phyloP scores from a whole-genome alignment of 1,140 invertebrate genomes.

The Cheumatopsyche charites region DNA sequence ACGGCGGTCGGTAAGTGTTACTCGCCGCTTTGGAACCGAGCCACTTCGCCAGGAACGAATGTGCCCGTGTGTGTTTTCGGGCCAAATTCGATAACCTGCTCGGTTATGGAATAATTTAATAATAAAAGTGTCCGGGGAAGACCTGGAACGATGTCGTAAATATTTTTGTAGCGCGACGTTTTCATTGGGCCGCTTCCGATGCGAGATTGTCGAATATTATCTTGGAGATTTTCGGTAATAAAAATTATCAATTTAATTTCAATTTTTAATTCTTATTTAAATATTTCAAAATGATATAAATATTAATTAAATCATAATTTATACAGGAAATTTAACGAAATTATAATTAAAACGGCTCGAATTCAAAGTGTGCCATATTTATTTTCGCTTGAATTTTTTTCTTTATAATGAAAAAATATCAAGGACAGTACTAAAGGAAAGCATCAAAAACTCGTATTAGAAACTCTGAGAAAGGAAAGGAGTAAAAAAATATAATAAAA shows the following conservation, averaged over 20 bases:
- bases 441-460: background rate
- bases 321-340: too few species aligned
- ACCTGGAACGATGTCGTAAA: background rate
- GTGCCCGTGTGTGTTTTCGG: background rate
- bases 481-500: background rate
- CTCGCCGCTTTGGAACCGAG: background rate
- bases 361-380: too few species aligned
- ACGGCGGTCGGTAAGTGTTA: background rate
- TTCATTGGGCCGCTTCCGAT: background rate
- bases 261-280: too few species aligned
- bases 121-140: conserved; percentile 1
- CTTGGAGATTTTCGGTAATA: too few species aligned
- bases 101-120: conserved; percentile 9
- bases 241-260: too few species aligned
- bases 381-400: background rate
- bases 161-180: background rate
- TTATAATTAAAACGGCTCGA: too few species aligned
- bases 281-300: too few species aligned
- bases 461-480: too few species aligned
- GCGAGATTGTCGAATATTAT: too few species aligned
- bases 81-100: background rate
- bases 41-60: background rate
- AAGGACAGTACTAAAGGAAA: background rate
- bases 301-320: too few species aligned
- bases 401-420: background rate